Evolutionary conservation across 1,140 invertebrate species (phyloP).

Genomic region (Zaprionus camerounensis): DNA sequence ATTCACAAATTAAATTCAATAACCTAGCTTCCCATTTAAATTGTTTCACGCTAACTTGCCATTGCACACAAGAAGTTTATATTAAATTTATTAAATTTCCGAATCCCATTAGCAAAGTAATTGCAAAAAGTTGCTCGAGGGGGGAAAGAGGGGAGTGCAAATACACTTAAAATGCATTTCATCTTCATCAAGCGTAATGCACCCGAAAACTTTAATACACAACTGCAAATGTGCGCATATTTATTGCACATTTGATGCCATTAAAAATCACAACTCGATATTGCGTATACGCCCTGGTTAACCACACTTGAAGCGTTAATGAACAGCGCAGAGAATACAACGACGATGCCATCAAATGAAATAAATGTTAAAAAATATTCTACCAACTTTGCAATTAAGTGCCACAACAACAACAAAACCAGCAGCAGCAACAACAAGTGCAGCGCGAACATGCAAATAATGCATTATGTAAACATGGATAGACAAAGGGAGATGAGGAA

Average conservation of each 20-base stretch:
- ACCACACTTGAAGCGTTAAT: conserved; percentile 42
- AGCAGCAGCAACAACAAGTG: conserved; percentile 13
- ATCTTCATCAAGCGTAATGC: background rate
- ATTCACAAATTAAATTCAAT: background rate
- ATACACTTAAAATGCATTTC: background rate
- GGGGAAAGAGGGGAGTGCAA: no score
- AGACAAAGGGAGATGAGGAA: background rate
- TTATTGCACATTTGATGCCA: conserved; percentile 12
- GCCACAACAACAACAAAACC: conserved; percentile 16
- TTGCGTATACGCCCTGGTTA: conserved; percentile 37
- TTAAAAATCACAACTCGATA: conserved; percentile 12
- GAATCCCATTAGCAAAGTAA: background rate
- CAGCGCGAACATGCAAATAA: conserved; percentile 40
- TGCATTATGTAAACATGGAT: conserved; percentile 56
- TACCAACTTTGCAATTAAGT: conserved; percentile 57
- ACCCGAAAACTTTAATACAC: conserved; percentile 9
- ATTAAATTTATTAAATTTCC: background rate
- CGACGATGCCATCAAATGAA: conserved; percentile 21
- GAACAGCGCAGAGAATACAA: conserved; percentile 31
- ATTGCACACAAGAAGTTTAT: background rate
- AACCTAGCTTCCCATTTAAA: background rate
- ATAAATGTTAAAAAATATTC: conserved; percentile 42
- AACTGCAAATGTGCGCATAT: background rate
- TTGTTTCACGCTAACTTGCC: background rate
- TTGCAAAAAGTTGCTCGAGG: background rate